phyloP scores from a whole-genome alignment of 2,888 invertebrate species.

The Trachelus troglodyta region DNA sequence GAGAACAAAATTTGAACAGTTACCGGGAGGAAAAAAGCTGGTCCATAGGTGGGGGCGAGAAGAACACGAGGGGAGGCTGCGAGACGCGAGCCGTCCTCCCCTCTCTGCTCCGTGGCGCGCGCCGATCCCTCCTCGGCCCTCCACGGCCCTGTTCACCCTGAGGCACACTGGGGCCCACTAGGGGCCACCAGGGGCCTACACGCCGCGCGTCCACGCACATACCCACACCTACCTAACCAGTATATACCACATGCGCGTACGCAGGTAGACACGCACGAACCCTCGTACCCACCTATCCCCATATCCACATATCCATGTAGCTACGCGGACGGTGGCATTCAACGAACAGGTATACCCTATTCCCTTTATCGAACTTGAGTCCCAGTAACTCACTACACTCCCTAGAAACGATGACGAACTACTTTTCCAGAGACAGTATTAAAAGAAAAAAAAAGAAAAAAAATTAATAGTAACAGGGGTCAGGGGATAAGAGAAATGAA shows the following conservation, averaged over 20 bases:
- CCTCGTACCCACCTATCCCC: not conserved
- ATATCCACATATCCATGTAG: not conserved
- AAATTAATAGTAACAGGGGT: not conserved
- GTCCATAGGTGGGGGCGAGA: slow-evolving; percentile 42
- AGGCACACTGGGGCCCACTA: slow-evolving; percentile 19
- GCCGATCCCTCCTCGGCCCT: slow-evolving; percentile 54
- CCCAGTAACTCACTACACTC: not conserved
- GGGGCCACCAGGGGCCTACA: not conserved
- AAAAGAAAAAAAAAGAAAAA: not conserved
- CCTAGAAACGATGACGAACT: not conserved
- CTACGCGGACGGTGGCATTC: not conserved
- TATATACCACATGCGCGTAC: slow-evolving; percentile 4
- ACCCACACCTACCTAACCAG: not conserved
- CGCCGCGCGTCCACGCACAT: not conserved
- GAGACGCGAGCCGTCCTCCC: slow-evolving; percentile 63
- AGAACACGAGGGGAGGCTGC: slow-evolving; percentile 41
- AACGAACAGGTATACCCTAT: slow-evolving; percentile 31
- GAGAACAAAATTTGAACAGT: slow-evolving; percentile 62
- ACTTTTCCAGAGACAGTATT: not conserved
- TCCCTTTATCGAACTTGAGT: slow-evolving; percentile 14
- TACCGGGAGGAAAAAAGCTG: slow-evolving; percentile 58
- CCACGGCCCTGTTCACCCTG: slow-evolving; percentile 21
- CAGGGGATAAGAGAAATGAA: not conserved
- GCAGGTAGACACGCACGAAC: not conserved
- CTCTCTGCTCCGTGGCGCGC: slow-evolving; percentile 58